Percentiles rank a stretch among this genome's conserved stretches.
These are phyloP conservation scores for Nomada flava DNA, from an alignment of 2,888 invertebrate genomes.

Conservation along the genomic window DNA sequence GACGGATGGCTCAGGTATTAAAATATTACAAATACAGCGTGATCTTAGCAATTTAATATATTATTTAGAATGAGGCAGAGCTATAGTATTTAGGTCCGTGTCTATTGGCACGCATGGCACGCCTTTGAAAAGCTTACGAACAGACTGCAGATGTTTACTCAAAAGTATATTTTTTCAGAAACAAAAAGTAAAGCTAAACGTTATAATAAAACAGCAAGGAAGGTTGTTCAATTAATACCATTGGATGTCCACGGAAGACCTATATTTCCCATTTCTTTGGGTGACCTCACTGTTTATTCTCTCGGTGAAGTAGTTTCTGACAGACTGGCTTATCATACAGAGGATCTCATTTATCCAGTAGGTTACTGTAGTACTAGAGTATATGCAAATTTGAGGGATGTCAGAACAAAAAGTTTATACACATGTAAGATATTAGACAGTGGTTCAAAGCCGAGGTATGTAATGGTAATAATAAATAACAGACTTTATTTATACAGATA, in stretches of 20 bases:
- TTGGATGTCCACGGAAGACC: constrained; percentile 89
- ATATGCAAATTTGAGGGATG: constrained; percentile 90
- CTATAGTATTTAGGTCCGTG: too few species aligned
- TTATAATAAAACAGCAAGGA: constrained; percentile 79
- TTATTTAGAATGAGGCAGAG: not conserved
- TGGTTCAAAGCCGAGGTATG: constrained; percentile 88
- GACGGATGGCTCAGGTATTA: constrained; percentile 74
- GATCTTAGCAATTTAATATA: not conserved
- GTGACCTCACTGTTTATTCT: constrained; percentile 90
- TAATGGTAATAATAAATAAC: not conserved
- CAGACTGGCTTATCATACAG: constrained; percentile 88
- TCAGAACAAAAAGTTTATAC: constrained; percentile 89
- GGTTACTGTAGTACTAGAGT: constrained; percentile 91
- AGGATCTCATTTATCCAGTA: constrained; percentile 90
- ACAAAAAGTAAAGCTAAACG: constrained; percentile 79
- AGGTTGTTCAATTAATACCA: constrained; percentile 87
- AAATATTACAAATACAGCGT: not conserved
- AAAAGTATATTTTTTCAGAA: constrained; percentile 61
- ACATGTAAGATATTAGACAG: constrained; percentile 93
- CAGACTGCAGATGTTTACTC: not conserved
- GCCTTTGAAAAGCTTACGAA: too few species aligned
- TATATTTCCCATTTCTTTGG: constrained; percentile 89
- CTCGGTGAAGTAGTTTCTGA: constrained; percentile 91
- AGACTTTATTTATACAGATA: not conserved
- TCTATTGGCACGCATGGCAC: too few species aligned